phyloP scores from a whole-genome alignment of 1,140 invertebrate species.

The Drosophila murphyi region DNA sequence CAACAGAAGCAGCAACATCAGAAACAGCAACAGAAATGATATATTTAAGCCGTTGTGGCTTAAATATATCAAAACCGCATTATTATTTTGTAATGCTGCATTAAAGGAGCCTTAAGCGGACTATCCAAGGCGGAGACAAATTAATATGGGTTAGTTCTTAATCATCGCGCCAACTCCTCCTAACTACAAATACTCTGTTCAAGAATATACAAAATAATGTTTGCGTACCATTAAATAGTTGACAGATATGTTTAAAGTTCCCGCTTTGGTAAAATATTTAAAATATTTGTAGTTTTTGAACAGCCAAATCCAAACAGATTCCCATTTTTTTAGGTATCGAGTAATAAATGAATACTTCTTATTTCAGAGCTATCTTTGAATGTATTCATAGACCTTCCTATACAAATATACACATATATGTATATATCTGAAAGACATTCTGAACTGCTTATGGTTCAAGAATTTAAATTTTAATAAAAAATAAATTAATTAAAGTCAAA shows the following conservation, averaged over 20 bases:
- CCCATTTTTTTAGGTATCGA: too few relatives aligned
- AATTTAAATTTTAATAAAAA: too few relatives aligned
- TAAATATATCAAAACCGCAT: slow-evolving; percentile 22
- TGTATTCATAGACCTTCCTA: too few relatives aligned
- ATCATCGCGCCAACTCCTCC: not conserved
- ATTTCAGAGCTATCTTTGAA: too few relatives aligned
- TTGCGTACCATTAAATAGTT: too few relatives aligned
- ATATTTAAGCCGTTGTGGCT: slow-evolving; percentile 58
- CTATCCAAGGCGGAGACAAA: not conserved
- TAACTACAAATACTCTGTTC: not conserved
- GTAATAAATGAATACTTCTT: too few relatives aligned
- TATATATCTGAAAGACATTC: not conserved
- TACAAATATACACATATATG: not conserved
- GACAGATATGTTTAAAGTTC: too few relatives aligned
- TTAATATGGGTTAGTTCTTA: slow-evolving; percentile 2
- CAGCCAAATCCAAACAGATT: too few relatives aligned
- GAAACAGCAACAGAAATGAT: slow-evolving; percentile 61
- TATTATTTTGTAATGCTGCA: slow-evolving; percentile 16
- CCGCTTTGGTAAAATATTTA: too few relatives aligned
- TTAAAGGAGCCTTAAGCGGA: not conserved
- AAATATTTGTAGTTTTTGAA: too few relatives aligned
- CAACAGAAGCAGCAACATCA: slow-evolving; percentile 23
- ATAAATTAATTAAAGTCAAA: too few relatives aligned
- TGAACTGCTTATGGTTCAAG: too few relatives aligned
- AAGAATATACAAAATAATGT: not conserved